Base-by-base conservation (phyloP, 2,888 invertebrate species). In the Alloplasta piceator region DNA sequence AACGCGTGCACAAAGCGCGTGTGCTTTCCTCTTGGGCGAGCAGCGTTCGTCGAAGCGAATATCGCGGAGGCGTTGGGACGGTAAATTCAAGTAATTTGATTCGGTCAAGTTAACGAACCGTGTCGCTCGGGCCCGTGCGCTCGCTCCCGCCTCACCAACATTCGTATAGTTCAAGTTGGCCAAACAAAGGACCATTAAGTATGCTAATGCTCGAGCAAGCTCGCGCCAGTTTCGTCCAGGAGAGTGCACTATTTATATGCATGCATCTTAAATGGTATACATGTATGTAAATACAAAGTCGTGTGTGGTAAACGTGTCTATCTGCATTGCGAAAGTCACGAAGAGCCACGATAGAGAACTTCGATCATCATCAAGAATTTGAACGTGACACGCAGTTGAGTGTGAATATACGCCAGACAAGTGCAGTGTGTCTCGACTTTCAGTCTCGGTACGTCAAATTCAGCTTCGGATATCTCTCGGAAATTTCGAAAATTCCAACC, bases 141-240 rank as follows among this genome's bases (percentile, higher is more conserved):
- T 60, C 61, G 38, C 67, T 60, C 68, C 56, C 64, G 60, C 58
- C 14, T 36, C 63, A 43, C 85, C 86, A 86, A 88, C 89, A 89
- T 90, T 90, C 87, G 89, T 88, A 75, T 46, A 88, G 89, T 89
- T 89, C 88, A 90, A 89, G 85, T 88, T 89, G 84, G 86, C 88
- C 90, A 89, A 90, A 90, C 90, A 90, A 90, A 90, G 90, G 90
- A 84, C 90, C 90, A 89, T 90, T 90, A 90, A 87, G 87, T 90
- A 90, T 90, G 90, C 89, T 90, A 90, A 90, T 90, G 87, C 60
- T 66, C 70, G 41, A 58, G 63, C 74, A 55, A 74, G 64, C 78
- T 63, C 55, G 68, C 58, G 50, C 48, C 72, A 48, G 36, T n/a
- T 50, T 46, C 38, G 46, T 75, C 74, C 67, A 71, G 60, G 60